Base-by-base conservation (phyloP, 2,113 vertebrate genomes). In the Cygnus atratus region DNA sequence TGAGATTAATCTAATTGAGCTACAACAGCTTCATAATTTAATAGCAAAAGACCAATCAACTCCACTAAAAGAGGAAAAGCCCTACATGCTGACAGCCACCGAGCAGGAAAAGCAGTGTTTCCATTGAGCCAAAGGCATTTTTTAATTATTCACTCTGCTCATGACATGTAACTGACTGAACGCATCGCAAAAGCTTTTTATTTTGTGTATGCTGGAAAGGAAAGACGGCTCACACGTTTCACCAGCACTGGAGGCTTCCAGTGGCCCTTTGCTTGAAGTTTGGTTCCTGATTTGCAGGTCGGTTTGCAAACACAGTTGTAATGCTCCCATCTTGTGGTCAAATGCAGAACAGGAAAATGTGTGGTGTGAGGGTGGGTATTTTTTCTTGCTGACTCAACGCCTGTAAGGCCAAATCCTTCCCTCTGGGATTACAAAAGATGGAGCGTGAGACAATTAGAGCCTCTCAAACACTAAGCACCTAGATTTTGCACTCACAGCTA, bases 291-390 rank as follows among this genome's bases (percentile, higher is more conserved):
- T 62, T 93, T 35, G 66, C 62, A 70, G 61, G 0, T 12, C 55
- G 21, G 6, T 66, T 76, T 88, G 79, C 89, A 66, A 98, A 97
- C 33, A 25, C 72, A 98, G 93, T 97, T 97, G 91, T 96, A 91
- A 97, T 93, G 76, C 92, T 88, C 93, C 98, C 98, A 98, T 89
- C 98, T 98, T 88, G 97, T 98, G 97, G 97, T 61, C 50, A 96
- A 87, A 98, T 5, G 73, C 35, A 92, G 96, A 97, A 98, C 3
- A 93, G 92, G 63, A 52, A 61, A 87, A 17, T 5, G 11, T 2
- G 24, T 4, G 43, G 39, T 21, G 11, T 4, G 33, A 22, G 31
- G 50, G 31, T 5, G 8, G 5, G 16, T 33, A 6, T 15, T 29
- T 81, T 43, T 81, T 84, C 59, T 46, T 62, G 77, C 84, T 87